These are phyloP conservation scores for Aphyosemion australe DNA, from an alignment of 2,113 vertebrate genomes.

Conservation along the genomic window DNA sequence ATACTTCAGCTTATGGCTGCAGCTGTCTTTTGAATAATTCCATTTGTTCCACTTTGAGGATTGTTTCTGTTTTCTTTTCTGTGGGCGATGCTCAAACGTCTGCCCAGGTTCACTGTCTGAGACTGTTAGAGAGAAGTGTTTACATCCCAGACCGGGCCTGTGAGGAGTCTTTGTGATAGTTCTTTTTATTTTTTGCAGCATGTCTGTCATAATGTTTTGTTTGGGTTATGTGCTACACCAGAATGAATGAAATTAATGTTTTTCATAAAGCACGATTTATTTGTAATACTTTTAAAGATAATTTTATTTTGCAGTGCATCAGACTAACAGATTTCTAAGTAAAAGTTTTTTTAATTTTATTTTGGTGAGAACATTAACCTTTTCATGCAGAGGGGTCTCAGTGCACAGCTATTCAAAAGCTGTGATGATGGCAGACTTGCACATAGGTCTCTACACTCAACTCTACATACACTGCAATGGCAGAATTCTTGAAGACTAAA, in stretches of 20 bases:
- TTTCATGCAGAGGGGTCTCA: no score
- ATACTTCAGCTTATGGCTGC: constrained; percentile 27
- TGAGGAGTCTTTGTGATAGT: constrained; percentile 5
- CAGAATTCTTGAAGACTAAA: no score
- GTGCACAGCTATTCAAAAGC: no score
- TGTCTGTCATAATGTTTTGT: constrained; percentile 1
- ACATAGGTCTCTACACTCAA: no score
- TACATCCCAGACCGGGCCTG: not conserved
- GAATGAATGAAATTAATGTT: not conserved
- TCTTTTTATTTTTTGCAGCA: constrained; percentile 4
- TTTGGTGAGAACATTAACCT: no score
- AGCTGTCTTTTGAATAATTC: constrained; percentile 58
- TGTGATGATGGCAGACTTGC: no score
- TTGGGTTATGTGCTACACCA: not conserved
- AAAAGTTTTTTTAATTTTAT: no score
- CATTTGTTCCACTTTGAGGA: constrained; percentile 64
- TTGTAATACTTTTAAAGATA: not conserved
- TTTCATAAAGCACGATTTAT: no score
- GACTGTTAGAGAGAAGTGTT: constrained; percentile 32
- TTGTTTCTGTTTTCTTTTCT: constrained; percentile 23
- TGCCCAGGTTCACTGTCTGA: constrained; percentile 28
- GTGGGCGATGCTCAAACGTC: constrained; percentile 33
- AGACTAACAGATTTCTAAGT: not conserved
- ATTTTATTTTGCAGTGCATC: not conserved
- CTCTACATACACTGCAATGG: no score